These are phyloP conservation scores for Grammomys surdaster DNA, from an alignment of 2,113 vertebrate genomes.

Conservation along the genomic window DNA sequence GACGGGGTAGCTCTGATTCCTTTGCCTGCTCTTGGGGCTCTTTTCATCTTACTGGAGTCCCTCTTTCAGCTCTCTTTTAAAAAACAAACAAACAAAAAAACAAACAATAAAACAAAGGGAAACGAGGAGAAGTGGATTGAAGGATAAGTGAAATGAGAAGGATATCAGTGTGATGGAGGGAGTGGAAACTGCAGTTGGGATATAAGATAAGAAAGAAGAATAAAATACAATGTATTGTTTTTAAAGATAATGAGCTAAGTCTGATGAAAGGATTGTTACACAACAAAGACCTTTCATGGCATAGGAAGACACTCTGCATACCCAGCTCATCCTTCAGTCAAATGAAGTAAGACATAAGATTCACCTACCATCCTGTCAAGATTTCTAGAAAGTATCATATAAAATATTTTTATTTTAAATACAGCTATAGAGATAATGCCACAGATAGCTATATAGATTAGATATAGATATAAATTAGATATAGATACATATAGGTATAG, in stretches of 20 bases:
- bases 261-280: not conserved
- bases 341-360: not conserved
- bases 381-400: not conserved
- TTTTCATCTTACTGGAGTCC: not conserved
- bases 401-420: slow-evolving; percentile 18
- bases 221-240: not conserved
- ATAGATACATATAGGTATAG: no score
- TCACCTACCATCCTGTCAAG: not conserved
- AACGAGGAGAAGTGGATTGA: no score
- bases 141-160: not conserved
- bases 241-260: not conserved
- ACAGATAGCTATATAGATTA: no score
- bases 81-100: no score
- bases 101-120: no score
- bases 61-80: not conserved
- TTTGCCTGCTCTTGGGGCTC: not conserved
- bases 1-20: not conserved
- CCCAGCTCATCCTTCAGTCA: not conserved
- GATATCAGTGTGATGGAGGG: no score
- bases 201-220: not conserved
- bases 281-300: not conserved
- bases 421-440: not conserved
- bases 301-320: not conserved
- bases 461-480: no score
- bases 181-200: not conserved